Percentiles rank a stretch among this genome's conserved stretches.
These are phyloP conservation scores for Phalanger gymnotis DNA, from an alignment of 2,797 vertebrate species.

Conservation along the genomic window DNA sequence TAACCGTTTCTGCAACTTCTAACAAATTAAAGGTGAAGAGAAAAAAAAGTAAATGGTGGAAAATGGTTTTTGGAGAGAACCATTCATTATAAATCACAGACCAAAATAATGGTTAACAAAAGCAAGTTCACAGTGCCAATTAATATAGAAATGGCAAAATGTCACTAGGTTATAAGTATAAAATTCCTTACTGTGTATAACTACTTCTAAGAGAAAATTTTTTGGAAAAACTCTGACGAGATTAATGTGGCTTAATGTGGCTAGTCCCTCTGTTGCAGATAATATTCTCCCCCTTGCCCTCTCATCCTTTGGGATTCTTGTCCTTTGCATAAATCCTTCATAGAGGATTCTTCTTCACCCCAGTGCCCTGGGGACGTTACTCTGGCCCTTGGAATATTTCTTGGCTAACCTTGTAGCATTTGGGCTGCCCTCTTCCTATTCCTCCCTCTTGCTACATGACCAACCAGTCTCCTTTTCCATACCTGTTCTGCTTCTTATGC, in stretches of 20 bases:
- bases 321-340: not conserved
- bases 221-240: not conserved
- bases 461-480: not conserved
- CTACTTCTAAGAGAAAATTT: not conserved
- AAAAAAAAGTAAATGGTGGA: not conserved
- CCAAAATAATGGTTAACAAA: constrained; percentile 29
- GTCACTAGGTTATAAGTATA: constrained; percentile 25
- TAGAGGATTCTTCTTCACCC: not conserved
- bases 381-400: not conserved
- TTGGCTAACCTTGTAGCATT: not conserved
- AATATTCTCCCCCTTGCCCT: not conserved
- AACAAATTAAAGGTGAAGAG: constrained; percentile 29
- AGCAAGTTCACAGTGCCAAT: constrained; percentile 14
- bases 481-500: not conserved
- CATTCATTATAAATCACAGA: constrained; percentile 26
- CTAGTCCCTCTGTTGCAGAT: not conserved
- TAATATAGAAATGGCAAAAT: constrained; percentile 34
- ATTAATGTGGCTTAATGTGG: not conserved
- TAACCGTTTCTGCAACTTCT: constrained; percentile 4
- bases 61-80: not conserved
- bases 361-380: not conserved
- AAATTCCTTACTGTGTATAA: constrained; percentile 13
- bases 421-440: not conserved
- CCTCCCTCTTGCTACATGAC: not conserved
- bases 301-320: not conserved